Evolutionary conservation across 2,113 vertebrate genomes (phyloP).

Genomic region (Salvelinus namaycush): DNA sequence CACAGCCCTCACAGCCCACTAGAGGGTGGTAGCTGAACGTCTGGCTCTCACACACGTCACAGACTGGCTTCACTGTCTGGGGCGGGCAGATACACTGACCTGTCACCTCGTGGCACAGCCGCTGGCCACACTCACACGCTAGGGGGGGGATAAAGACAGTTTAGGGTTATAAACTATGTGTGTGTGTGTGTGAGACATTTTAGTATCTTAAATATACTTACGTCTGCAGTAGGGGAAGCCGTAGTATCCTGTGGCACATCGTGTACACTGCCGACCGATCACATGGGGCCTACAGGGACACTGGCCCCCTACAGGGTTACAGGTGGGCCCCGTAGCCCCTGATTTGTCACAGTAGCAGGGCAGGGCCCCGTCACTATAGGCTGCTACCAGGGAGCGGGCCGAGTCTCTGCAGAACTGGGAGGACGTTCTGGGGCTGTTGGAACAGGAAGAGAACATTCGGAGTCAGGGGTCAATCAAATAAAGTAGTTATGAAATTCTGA

Average conservation of each 20-base stretch:
- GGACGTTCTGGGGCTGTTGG: conserved; percentile 73
- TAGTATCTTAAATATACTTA: conserved; percentile 62
- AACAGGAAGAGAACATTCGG: neutral
- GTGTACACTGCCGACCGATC: conserved; percentile 84
- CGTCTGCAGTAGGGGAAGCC: conserved; percentile 90
- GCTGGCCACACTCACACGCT: conserved; percentile 84
- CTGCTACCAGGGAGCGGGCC: conserved; percentile 81
- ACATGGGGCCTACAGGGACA: conserved; percentile 81
- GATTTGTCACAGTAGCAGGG: conserved; percentile 80
- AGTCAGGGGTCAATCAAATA: neutral
- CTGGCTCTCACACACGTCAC: conserved; percentile 78
- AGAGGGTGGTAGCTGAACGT: conserved; percentile 88
- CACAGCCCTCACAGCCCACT: conserved; percentile 85
- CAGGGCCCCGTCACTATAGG: conserved; percentile 84
- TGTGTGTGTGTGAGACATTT: too few relatives aligned
- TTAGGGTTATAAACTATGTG: neutral
- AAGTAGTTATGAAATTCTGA: neutral
- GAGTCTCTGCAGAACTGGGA: conserved; percentile 84
- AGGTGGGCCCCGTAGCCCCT: conserved; percentile 69
- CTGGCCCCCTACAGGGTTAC: conserved; percentile 83
- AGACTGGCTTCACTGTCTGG: conserved; percentile 80
- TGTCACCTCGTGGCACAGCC: conserved; percentile 84
- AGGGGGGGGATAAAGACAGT: conserved; percentile 16
- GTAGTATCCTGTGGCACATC: conserved; percentile 83
- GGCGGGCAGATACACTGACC: conserved; percentile 90